Percentiles rank a stretch among this genome's conserved stretches.
phyloP scores from a whole-genome alignment of 1,140 invertebrate species.

The Scylla paramamosain region DNA sequence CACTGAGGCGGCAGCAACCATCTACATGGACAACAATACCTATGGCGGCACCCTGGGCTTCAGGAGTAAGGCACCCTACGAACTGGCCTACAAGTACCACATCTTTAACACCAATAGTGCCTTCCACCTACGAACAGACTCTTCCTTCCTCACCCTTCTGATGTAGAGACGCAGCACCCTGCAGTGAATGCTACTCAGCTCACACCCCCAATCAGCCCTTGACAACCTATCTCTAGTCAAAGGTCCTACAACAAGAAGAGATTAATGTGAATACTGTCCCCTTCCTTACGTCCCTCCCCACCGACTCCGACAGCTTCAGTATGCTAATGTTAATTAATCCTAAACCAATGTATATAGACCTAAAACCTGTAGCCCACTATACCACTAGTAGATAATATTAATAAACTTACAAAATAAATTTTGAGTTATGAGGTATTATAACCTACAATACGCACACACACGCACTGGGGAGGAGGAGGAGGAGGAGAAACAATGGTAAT shows the following conservation, averaged over 20 bases:
- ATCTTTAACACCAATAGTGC: not conserved
- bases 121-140: conserved; percentile 63
- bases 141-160: conserved; percentile 52
- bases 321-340: not conserved
- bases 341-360: conserved; percentile 14
- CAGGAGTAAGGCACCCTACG: conserved; percentile 72
- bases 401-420: not conserved
- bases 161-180: not conserved
- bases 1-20: not conserved
- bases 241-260: not conserved
- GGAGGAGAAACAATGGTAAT: no score
- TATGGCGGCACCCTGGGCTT: conserved; percentile 55
- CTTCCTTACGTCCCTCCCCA: no score
- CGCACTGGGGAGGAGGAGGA: no score
- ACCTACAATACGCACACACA: not conserved
- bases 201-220: not conserved
- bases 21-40: conserved; percentile 36
- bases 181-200: not conserved
- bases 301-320: not conserved
- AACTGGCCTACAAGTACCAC: conserved; percentile 51
- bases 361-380: not conserved
- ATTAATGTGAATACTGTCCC: not conserved
- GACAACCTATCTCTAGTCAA: conserved; percentile 13
- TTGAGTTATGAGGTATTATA: not conserved
- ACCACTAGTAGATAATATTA: conserved; percentile 1